Percentiles rank a stretch among this genome's conserved stretches.
Conservation (phyloP, 2,113 vertebrate species). For the Odontophorus gujanensis region DNA sequence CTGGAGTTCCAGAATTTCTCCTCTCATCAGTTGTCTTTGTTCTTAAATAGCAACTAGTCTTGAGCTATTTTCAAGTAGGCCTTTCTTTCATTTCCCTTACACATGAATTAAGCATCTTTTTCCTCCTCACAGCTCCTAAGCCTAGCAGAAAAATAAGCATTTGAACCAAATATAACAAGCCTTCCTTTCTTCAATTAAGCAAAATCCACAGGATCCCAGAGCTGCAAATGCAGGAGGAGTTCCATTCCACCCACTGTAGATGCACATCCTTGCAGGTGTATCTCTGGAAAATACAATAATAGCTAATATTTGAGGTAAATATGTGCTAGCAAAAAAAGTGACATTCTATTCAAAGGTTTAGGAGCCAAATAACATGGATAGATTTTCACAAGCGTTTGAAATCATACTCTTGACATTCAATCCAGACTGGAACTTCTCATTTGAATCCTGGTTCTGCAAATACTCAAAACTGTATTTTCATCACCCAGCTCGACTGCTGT, state of each 20-base stretch:
- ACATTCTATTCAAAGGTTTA: not conserved
- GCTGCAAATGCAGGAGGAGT: not conserved
- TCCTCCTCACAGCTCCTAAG: not conserved
- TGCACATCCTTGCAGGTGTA: not conserved
- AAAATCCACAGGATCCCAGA: not conserved
- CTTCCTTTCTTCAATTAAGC: not conserved
- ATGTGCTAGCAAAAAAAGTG: not conserved
- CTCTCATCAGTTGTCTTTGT: not conserved
- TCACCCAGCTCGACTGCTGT: not conserved
- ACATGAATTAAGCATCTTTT: not conserved
- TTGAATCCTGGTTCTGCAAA: not conserved
- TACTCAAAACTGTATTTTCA: not conserved
- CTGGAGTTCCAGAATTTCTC: not conserved
- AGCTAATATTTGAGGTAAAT: not conserved
- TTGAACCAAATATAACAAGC: not conserved
- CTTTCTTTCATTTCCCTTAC: not conserved
- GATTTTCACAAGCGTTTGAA: not conserved
- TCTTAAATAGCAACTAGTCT: not conserved
- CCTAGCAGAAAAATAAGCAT: not conserved
- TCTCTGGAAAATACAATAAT: not conserved
- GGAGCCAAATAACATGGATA: not conserved
- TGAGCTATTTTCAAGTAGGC: not conserved
- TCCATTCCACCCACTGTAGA: not conserved
- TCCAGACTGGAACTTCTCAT: not conserved
- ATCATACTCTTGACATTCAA: not conserved